Percentiles rank a stretch among this genome's conserved stretches.
Evolutionary conservation across 2,888 invertebrate species (phyloP).

Genomic region (Beris chalybata): DNA sequence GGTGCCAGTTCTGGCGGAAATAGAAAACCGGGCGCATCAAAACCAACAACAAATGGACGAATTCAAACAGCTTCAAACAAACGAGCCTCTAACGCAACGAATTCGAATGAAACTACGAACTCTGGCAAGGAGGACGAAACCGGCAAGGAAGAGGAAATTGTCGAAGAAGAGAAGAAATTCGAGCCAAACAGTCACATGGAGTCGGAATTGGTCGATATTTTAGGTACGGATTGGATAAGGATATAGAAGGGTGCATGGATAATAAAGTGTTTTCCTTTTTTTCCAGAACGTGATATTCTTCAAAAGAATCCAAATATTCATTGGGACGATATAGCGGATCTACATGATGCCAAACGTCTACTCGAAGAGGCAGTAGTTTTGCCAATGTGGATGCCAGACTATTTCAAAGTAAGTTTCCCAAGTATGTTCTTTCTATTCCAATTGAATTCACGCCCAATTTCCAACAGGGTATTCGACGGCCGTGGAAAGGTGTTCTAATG

Average conservation of each 20-base stretch:
- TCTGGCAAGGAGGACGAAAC: slow-evolving; percentile 68
- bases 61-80: slow-evolving; percentile 28
- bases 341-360: slow-evolving; percentile 84
- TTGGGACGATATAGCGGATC: slow-evolving; percentile 93
- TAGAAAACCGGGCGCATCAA: slow-evolving; percentile 41
- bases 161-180: slow-evolving; percentile 80
- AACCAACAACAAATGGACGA: slow-evolving; percentile 41
- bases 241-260: neutral
- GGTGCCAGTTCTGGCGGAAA: slow-evolving; percentile 40
- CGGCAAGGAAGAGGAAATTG: slow-evolving; percentile 60
- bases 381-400: slow-evolving; percentile 97
- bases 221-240: slow-evolving; percentile 60
- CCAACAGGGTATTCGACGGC: slow-evolving; percentile 83
- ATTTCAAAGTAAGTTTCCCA: slow-evolving; percentile 75
- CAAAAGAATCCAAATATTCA: slow-evolving; percentile 95
- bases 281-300: slow-evolving; percentile 88
- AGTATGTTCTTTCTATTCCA: neutral
- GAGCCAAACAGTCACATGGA: slow-evolving; percentile 80
- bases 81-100: slow-evolving; percentile 16
- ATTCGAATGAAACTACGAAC: neutral
- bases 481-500: slow-evolving; percentile 96
- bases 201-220: slow-evolving; percentile 88
- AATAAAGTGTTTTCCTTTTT: slow-evolving; percentile 7
- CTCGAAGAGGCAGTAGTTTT: slow-evolving; percentile 96
- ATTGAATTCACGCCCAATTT: neutral